These are phyloP conservation scores for Pheosia gnoma DNA, from an alignment of 2,888 invertebrate genomes.

Conservation along the genomic window DNA sequence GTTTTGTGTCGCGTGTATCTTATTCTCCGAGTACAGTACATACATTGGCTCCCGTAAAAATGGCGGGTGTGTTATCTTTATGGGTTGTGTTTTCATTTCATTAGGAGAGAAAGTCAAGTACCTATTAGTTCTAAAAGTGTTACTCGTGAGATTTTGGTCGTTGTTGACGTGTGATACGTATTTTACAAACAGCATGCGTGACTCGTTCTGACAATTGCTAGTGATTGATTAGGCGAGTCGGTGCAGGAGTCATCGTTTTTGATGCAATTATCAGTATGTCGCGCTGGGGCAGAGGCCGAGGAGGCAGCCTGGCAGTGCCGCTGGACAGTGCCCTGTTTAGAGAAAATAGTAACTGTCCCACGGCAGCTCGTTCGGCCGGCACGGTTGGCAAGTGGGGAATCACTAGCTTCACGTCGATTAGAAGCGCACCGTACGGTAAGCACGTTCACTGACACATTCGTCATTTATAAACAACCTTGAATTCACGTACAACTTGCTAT, in stretches of 20 bases:
- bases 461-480: constrained; percentile 45
- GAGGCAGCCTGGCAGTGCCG: constrained; percentile 85
- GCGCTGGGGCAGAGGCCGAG: constrained; percentile 86
- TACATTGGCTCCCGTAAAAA: constrained; percentile 73
- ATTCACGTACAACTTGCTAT: constrained; percentile 19
- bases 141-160: constrained; percentile 39
- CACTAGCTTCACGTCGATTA: constrained; percentile 95
- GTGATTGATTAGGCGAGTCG: constrained; percentile 62
- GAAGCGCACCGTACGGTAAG: constrained; percentile 90
- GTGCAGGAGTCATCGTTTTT: constrained; percentile 77
- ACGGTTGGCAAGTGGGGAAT: constrained; percentile 97
- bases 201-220: constrained; percentile 65
- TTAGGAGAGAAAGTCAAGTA: constrained; percentile 63
- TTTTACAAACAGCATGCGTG: constrained; percentile 59
- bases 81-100: constrained; percentile 79
- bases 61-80: constrained; percentile 84
- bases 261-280: constrained; percentile 85
- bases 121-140: constrained; percentile 48
- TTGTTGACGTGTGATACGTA: constrained; percentile 38
- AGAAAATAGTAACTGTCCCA: constrained; percentile 93
- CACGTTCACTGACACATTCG: constrained; percentile 42
- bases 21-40: constrained; percentile 63
- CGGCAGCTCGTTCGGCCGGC: constrained; percentile 94
- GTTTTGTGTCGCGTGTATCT: constrained; percentile 59
- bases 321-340: constrained; percentile 86